A percentile compares a stretch with the other conserved stretches of the same genome.
These are phyloP conservation scores for Volucella zonaria DNA, from an alignment of 2,888 invertebrate species.

Conservation along the genomic window DNA sequence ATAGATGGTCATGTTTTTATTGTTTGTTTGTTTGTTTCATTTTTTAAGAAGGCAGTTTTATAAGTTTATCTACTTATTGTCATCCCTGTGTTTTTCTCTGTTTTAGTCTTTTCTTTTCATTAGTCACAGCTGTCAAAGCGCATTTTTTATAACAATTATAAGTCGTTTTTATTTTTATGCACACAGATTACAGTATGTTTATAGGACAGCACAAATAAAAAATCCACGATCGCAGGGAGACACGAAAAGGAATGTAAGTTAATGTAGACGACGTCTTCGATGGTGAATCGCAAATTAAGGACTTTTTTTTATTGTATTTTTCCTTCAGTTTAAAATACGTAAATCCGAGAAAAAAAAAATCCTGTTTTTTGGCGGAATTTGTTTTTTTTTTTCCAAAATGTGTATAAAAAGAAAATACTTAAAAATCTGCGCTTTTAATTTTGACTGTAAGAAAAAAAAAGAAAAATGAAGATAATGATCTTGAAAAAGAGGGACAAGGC, in stretches of 20 bases:
- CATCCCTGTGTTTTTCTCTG: slow-evolving; percentile 6
- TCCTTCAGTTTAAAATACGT: slow-evolving; percentile 10
- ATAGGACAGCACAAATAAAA: slow-evolving; percentile 20
- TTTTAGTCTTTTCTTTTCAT: slow-evolving; percentile 23
- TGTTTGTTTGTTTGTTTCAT: slow-evolving; percentile 6
- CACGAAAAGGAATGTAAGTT: slow-evolving; percentile 53
- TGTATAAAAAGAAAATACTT: slow-evolving; percentile 44
- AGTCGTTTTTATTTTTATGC: slow-evolving; percentile 7
- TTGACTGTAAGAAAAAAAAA: slow-evolving; percentile 59
- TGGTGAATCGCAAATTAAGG: slow-evolving; percentile 21
- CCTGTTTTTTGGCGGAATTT: slow-evolving; percentile 13
- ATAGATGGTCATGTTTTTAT: slow-evolving; percentile 13
- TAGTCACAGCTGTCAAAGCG: slow-evolving; percentile 61
- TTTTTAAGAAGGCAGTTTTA: slow-evolving; percentile 34
- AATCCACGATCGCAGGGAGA: slow-evolving; percentile 8
- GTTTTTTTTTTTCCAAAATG: slow-evolving; percentile 11
- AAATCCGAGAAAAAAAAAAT: slow-evolving; percentile 34
- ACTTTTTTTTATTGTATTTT: slow-evolving; percentile 10
- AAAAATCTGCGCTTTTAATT: slow-evolving; percentile 53
- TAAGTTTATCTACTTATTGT: not conserved
- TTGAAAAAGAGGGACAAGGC: slow-evolving; percentile 36
- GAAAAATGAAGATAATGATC: slow-evolving; percentile 58
- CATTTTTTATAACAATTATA: slow-evolving; percentile 39
- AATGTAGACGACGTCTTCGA: slow-evolving; percentile 17
- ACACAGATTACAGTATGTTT: slow-evolving; percentile 21